These are phyloP conservation scores for Sitta europaea DNA, from an alignment of 2,113 vertebrate genomes.

Conservation along the genomic window DNA sequence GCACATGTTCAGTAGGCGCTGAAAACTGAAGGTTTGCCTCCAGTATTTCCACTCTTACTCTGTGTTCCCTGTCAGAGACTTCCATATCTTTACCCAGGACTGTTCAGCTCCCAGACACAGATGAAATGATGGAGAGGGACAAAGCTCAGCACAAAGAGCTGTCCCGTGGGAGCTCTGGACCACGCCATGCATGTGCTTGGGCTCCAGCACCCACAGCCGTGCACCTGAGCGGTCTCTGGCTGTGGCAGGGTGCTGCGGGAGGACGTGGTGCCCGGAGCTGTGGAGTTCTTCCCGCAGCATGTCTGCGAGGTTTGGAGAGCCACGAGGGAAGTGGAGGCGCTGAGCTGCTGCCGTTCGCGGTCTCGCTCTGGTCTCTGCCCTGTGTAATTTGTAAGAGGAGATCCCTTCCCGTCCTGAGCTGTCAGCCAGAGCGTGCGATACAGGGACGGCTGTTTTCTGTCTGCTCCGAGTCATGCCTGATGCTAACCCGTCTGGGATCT, in stretches of 20 bases:
- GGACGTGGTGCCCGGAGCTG: neutral
- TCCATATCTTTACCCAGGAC: neutral
- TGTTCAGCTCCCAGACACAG: neutral
- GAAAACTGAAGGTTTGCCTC: neutral
- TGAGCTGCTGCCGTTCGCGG: neutral
- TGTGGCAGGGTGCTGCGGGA: neutral
- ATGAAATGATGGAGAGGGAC: neutral
- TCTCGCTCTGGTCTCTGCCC: neutral
- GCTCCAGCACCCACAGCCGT: neutral
- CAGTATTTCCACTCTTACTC: neutral
- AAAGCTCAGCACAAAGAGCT: neutral
- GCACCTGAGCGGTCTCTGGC: neutral
- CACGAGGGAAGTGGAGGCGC: neutral
- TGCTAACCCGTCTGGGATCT: neutral
- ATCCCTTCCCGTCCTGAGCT: neutral
- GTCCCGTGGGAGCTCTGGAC: neutral
- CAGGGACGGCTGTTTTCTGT: neutral
- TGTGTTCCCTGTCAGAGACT: neutral
- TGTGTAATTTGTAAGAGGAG: constrained; percentile 11
- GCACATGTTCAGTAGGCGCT: neutral
- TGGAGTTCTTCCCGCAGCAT: rapidly evolving
- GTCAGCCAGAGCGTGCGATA: neutral
- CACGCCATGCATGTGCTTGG: rapidly evolving
- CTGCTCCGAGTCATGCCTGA: neutral
- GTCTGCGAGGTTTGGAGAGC: neutral